These are phyloP conservation scores for Drosophila anomelani DNA, from an alignment of 2,888 invertebrate genomes.

Conservation along the genomic window DNA sequence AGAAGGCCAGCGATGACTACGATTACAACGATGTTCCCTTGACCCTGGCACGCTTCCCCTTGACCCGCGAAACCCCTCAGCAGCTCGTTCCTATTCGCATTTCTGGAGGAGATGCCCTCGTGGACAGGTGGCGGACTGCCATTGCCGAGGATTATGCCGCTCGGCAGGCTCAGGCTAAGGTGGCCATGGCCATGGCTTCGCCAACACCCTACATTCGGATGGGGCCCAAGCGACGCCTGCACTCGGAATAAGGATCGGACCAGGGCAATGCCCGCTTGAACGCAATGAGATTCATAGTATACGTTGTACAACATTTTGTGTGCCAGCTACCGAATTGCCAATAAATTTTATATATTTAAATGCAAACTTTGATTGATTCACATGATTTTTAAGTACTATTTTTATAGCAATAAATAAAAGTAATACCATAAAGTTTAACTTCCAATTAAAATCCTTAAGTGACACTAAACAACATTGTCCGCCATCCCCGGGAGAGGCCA, in stretches of 20 bases:
- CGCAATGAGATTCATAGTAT: slow-evolving; percentile 29
- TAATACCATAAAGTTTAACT: neutral
- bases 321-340: slow-evolving; percentile 63
- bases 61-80: slow-evolving; percentile 57
- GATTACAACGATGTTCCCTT: slow-evolving; percentile 61
- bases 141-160: slow-evolving; percentile 77
- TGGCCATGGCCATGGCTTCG: slow-evolving; percentile 18
- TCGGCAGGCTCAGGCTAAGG: slow-evolving; percentile 34
- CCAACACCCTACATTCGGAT: slow-evolving; percentile 52
- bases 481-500: slow-evolving; percentile 10
- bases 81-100: slow-evolving; percentile 36
- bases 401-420: neutral
- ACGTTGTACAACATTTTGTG: slow-evolving; percentile 32
- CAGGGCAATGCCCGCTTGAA: neutral
- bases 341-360: slow-evolving; percentile 61
- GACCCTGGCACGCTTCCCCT: slow-evolving; percentile 55
- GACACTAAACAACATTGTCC: neutral
- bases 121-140: slow-evolving; percentile 76
- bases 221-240: slow-evolving; percentile 69
- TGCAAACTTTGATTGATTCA: neutral
- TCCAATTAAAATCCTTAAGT: slow-evolving; percentile 1
- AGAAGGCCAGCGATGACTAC: slow-evolving; percentile 71
- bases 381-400: neutral
- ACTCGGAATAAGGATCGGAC: slow-evolving; percentile 47
- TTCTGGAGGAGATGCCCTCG: slow-evolving; percentile 58